Percentiles rank a stretch among this genome's conserved stretches.
Conservation (phyloP, 2,888 invertebrate species). For the Andricus quercusramuli region DNA sequence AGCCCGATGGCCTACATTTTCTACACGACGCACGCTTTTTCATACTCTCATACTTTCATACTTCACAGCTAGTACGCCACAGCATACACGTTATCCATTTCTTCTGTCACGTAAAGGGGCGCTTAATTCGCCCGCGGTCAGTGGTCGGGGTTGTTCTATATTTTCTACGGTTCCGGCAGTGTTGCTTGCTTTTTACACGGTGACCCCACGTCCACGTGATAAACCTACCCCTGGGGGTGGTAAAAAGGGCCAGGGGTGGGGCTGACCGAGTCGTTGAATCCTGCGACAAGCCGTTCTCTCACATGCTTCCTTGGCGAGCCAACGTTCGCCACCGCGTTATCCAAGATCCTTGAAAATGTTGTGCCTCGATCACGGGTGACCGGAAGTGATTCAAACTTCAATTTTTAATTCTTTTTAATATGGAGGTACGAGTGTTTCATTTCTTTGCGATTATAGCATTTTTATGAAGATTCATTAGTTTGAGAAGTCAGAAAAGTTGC, state of each 20-base stretch:
- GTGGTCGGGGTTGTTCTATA: constrained; percentile 52
- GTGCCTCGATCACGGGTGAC: constrained; percentile 57
- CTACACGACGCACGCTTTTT: constrained; percentile 44
- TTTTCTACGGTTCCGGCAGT: constrained; percentile 49
- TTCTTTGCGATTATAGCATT: not conserved
- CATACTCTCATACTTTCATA: constrained; percentile 32
- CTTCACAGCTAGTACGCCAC: not conserved
- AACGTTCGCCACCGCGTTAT: constrained; percentile 69
- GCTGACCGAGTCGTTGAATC: constrained; percentile 61
- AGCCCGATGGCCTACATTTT: constrained; percentile 42
- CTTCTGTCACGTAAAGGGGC: constrained; percentile 38
- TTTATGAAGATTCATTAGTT: not conserved
- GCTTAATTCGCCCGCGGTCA: constrained; percentile 55
- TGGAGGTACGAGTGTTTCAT: constrained; percentile 6
- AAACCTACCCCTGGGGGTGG: constrained; percentile 64
- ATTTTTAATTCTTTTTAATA: constrained; percentile 22
- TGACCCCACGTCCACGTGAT: constrained; percentile 72
- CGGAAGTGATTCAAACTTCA: constrained; percentile 10
- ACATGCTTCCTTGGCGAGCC: constrained; percentile 69
- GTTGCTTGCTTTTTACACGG: constrained; percentile 52
- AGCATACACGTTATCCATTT: constrained; percentile 36
- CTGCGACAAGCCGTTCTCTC: constrained; percentile 68
- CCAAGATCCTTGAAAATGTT: constrained; percentile 58
- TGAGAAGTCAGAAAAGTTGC: not conserved
- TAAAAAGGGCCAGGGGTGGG: constrained; percentile 55